Conservation (phyloP, 2,888 invertebrate genomes). For the Lasiommata megera region DNA sequence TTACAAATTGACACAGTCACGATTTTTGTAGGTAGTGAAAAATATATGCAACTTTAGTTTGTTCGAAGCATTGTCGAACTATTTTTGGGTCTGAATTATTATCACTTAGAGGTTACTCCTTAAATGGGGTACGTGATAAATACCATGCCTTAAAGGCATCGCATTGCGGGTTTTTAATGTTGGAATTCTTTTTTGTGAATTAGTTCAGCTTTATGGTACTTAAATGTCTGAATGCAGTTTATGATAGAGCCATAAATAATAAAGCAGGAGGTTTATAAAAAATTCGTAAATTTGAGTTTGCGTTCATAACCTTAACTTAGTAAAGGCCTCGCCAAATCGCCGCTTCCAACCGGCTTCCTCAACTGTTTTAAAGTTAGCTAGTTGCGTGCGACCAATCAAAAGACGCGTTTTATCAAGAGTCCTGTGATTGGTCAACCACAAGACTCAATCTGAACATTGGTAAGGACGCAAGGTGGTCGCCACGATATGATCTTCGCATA, state of each 20-base stretch:
- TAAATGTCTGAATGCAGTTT: neutral
- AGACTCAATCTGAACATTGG: too few relatives aligned
- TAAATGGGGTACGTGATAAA: constrained; percentile 21
- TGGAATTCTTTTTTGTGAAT: constrained; percentile 3
- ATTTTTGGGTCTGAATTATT: constrained; percentile 39
- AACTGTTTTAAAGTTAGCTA: too few relatives aligned
- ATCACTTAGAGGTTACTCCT: constrained; percentile 23
- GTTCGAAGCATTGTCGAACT: constrained; percentile 41
- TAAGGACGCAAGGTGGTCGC: too few relatives aligned
- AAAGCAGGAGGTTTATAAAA: neutral
- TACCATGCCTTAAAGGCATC: constrained; percentile 10
- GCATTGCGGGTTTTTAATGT: neutral
- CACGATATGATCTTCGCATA: too few relatives aligned
- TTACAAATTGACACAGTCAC: constrained; percentile 34
- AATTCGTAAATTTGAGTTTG: too few relatives aligned
- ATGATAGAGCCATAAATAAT: constrained; percentile 3
- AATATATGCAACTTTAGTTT: constrained; percentile 41
- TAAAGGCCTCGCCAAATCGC: too few relatives aligned
- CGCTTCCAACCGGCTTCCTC: too few relatives aligned
- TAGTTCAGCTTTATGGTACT: neutral
- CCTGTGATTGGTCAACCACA: too few relatives aligned
- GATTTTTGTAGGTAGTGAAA: constrained; percentile 43
- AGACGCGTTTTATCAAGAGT: too few relatives aligned
- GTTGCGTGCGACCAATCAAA: too few relatives aligned
- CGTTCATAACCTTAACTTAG: too few relatives aligned